Evolutionary conservation across 2,888 invertebrate species (phyloP), one percentile per base, ranked within the genome.

Genomic region (Drosophila neutralis): DNA sequence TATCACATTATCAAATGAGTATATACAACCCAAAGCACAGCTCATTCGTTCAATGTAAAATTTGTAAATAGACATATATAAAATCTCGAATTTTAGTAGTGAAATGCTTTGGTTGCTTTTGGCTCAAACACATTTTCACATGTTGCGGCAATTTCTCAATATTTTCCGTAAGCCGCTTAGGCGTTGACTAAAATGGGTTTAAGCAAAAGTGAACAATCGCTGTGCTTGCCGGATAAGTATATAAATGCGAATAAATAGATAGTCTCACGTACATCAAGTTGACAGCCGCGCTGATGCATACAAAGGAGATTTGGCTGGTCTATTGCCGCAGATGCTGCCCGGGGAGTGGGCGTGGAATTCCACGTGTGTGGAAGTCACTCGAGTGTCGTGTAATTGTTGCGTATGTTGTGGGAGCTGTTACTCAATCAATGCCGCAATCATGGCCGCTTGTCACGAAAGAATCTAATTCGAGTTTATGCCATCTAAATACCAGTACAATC

Each of bases 371-470:
- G 21, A 31, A 42, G 15, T 31, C 58, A 29, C 11, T 15, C 45
- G 15, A 48, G 42, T 75, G 59, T 66, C 65, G 57, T 60, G 73
- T 74, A 68, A 74, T 63, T 68, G 73, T 56, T 56, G 59, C 68
- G 54, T 63, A 42, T 59, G 48, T 40, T 51, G 60, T 36, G 49
- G 40, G 48, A 65, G 61, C 61, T 63, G 78, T 65, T 59, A 58
- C 69, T 61, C 78, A 82, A 84, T 83, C 82, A 80, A 73, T 69
- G 73, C 80, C 42, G 65, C 66, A 53, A 54, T 73, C 73, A 84
- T 73, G 73, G 70, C 49, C 57, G 63, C 57, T 71, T 69, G 81
- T 83, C 84, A 85, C 84, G 84, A 63, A 58, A 85, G 68, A 87
- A 62, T 81, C 86, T 72, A 73, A 85, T 85, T 85, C 69, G 67